phyloP scores from a whole-genome alignment of 2,113 vertebrate genomes.

The Catharus fuscescens region DNA sequence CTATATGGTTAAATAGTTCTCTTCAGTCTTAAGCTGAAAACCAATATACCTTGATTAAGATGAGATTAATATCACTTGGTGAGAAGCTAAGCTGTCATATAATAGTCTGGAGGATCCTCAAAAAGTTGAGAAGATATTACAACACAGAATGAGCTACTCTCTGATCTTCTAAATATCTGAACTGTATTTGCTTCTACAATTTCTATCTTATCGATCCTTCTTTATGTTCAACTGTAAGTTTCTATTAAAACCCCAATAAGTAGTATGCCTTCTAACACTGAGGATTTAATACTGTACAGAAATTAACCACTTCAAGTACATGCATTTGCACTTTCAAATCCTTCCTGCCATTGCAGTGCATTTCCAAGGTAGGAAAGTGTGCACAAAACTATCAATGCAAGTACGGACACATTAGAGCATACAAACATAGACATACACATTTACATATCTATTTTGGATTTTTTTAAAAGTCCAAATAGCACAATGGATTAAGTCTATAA shows the following conservation, averaged over 20 bases:
- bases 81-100: slow-evolving; percentile 64
- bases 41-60: slow-evolving; percentile 56
- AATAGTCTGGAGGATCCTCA: slow-evolving; percentile 50
- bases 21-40: slow-evolving; percentile 58
- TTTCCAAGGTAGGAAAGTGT: not conserved
- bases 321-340: slow-evolving; percentile 37
- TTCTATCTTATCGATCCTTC: slow-evolving; percentile 65
- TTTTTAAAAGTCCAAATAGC: not conserved
- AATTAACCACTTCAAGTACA: slow-evolving; percentile 52
- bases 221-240: slow-evolving; percentile 66
- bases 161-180: slow-evolving; percentile 72
- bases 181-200: slow-evolving; percentile 60
- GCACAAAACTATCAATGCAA: not conserved
- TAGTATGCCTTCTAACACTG: slow-evolving; percentile 35
- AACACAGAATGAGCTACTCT: slow-evolving; percentile 58
- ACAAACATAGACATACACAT: not conserved
- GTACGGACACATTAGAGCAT: not conserved
- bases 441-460: accelerated
- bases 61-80: slow-evolving; percentile 60
- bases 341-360: not conserved
- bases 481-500: accelerated
- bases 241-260: slow-evolving; percentile 55
- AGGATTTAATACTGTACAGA: slow-evolving; percentile 50
- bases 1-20: slow-evolving; percentile 47
- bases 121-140: slow-evolving; percentile 57